Percentiles rank a stretch among this genome's conserved stretches.
These are phyloP conservation scores for Hirundichthys speculiger DNA, from an alignment of 2,113 vertebrate species.

Conservation along the genomic window DNA sequence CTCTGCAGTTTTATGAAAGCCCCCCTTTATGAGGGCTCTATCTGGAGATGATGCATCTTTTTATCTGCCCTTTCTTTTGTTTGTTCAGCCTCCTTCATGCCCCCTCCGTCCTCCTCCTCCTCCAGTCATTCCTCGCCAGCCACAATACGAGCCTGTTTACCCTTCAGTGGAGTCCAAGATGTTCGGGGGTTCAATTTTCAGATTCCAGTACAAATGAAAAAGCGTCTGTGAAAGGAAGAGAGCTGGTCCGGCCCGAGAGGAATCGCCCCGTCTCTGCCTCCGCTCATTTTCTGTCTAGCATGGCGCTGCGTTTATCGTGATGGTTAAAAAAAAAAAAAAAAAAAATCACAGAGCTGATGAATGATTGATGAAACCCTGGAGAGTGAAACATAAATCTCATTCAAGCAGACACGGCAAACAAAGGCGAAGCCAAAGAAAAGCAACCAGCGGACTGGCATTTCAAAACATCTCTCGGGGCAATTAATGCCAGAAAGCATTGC, in stretches of 20 bases:
- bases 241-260: not conserved
- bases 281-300: constrained; percentile 17
- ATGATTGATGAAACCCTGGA: constrained; percentile 52
- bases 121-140: constrained; percentile 36
- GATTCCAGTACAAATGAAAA: constrained; percentile 63
- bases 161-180: constrained; percentile 42
- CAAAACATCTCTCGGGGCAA: constrained; percentile 30
- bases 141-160: constrained; percentile 49
- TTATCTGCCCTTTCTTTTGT: constrained; percentile 25
- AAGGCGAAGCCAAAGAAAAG: constrained; percentile 17
- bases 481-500: constrained; percentile 31
- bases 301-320: constrained; percentile 27
- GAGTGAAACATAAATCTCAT: constrained; percentile 36
- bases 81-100: constrained; percentile 45
- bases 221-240: constrained; percentile 17
- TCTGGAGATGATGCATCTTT: constrained; percentile 11
- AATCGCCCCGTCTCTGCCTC: not conserved
- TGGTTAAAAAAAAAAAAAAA: too few relatives aligned
- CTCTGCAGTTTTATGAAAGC: constrained; percentile 28
- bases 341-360: constrained; percentile 49
- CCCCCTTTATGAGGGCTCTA: constrained; percentile 25
- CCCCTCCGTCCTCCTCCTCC: not conserved
- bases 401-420: constrained; percentile 24
- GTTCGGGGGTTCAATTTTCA: constrained; percentile 52
- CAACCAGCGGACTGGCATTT: constrained; percentile 18